Base-by-base conservation (phyloP, 2,888 invertebrate species). In the Nematopogon swammerdamellus region DNA sequence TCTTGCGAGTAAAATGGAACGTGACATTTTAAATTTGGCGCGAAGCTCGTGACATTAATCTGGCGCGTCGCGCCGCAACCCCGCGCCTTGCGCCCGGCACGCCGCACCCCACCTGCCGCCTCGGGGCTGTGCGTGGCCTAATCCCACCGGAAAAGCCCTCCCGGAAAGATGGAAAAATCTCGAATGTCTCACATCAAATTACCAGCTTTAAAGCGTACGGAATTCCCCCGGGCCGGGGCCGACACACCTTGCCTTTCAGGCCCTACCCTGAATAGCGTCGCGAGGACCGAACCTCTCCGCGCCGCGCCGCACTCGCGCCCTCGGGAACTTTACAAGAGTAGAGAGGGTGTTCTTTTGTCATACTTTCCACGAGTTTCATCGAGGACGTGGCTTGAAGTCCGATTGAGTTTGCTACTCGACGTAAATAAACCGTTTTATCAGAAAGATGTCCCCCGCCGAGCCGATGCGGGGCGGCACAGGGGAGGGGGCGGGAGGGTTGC, bases 121-220 rank as follows among this genome's bases (percentile, higher is more conserved):
- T 10, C 67, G 61, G 63, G 61, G 60, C 65, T 66, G 70, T 70
- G 72, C 73, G 70, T 71, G 69, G 70, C 68, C 72, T 72, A 73
- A 74, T 75, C 74, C 72, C 66, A 67, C 65, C 61, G 67, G 36
- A 36, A 36, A 14, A 36, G 36, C 11, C 72, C 70, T 68, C 68
- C 65, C 70, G 65, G 62, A 64, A 71, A 75, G 72, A 74, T 72
- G 73, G 72, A 72, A 75, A 75, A 74, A 75, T 76, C 76, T 74
- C 68, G 64, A 69, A 74, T 74, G 70, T 68, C 73, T 75, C 74
- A 65, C 74, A 73, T 75, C 74, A 76, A 76, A 76, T 77, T 77
- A 76, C 76, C 73, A 68, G 72, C 68, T 74, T 75, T 77, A 75
- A 76, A 76, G 70, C 69, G 69, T 66, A 68, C 68, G 65, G 67